phyloP scores from a whole-genome alignment of 2,113 vertebrate species.

The Illadopsis cleaveri region DNA sequence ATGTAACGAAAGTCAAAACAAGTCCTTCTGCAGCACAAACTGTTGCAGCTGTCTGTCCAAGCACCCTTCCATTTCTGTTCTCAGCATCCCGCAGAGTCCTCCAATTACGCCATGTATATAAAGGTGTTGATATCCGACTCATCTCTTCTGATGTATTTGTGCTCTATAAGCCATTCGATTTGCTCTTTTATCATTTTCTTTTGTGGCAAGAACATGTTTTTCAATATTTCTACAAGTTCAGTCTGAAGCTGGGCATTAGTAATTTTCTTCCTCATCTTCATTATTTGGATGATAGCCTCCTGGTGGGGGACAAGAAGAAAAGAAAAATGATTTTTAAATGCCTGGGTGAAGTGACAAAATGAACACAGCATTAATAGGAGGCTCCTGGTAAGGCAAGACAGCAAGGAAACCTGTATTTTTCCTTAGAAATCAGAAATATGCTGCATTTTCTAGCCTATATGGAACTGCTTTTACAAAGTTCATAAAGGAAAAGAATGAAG shows the following conservation, averaged over 20 bases:
- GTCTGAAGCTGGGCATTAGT: slow-evolving; percentile 99
- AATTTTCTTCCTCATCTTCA: slow-evolving; percentile 99
- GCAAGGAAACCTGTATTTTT: background rate
- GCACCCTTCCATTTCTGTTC: slow-evolving; percentile 53
- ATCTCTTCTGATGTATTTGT: slow-evolving; percentile 98
- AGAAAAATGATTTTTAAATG: background rate
- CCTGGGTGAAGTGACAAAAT: background rate
- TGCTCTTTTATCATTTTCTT: slow-evolving; percentile 99
- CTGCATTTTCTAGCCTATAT: background rate
- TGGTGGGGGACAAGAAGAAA: slow-evolving; percentile 52
- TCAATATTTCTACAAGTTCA: slow-evolving; percentile 99
- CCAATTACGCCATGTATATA: slow-evolving; percentile 93
- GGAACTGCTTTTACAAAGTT: background rate
- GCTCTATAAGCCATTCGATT: slow-evolving; percentile 99
- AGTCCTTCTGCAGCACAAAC: slow-evolving; percentile 73
- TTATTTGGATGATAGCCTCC: slow-evolving; percentile 99
- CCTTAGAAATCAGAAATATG: background rate
- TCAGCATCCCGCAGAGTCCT: slow-evolving; percentile 41
- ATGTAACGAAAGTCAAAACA: slow-evolving; percentile 77
- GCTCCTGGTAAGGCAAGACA: background rate
- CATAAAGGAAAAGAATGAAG: background rate
- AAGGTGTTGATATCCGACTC: slow-evolving; percentile 98
- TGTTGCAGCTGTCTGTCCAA: slow-evolving; percentile 70
- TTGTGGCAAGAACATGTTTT: slow-evolving; percentile 99
- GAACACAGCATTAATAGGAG: background rate